These are phyloP conservation scores for Astur gentilis DNA, from an alignment of 2,113 vertebrate genomes.

Conservation along the genomic window DNA sequence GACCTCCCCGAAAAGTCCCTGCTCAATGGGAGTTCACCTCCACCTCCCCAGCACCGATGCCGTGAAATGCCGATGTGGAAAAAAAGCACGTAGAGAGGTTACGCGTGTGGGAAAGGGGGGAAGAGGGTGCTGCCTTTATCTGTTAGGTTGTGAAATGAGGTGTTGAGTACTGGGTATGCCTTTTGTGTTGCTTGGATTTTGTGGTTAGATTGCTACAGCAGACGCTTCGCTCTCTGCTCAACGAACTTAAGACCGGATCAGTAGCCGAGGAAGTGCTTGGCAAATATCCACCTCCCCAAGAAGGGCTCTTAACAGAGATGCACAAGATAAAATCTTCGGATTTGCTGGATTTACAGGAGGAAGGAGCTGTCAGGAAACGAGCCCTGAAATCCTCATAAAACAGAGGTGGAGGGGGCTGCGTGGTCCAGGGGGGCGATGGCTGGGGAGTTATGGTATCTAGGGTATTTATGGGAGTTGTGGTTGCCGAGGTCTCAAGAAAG, in stretches of 20 bases:
- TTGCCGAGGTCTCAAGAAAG: neutral
- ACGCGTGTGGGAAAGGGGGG: fast-evolving
- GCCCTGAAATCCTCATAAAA: neutral
- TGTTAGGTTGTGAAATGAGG: neutral
- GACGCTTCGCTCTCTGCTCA: neutral
- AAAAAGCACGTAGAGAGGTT: neutral
- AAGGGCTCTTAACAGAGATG: too few relatives aligned
- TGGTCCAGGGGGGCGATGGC: too few relatives aligned
- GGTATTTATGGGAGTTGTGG: neutral
- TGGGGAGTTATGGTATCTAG: neutral
- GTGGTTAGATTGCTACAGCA: neutral
- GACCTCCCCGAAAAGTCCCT: neutral
- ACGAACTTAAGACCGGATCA: neutral
- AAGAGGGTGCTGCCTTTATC: neutral
- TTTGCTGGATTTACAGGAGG: neutral
- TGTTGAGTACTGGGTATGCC: neutral
- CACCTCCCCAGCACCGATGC: neutral
- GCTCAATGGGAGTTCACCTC: fast-evolving
- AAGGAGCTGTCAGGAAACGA: neutral
- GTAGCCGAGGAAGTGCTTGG: neutral
- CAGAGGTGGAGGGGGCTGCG: fast-evolving
- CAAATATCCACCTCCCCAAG: neutral
- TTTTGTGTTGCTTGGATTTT: neutral
- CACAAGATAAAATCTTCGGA: fast-evolving
- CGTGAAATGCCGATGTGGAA: fast-evolving